phyloP scores from a whole-genome alignment of 1,140 invertebrate species.

The Meloidogyne chitwoodi region DNA sequence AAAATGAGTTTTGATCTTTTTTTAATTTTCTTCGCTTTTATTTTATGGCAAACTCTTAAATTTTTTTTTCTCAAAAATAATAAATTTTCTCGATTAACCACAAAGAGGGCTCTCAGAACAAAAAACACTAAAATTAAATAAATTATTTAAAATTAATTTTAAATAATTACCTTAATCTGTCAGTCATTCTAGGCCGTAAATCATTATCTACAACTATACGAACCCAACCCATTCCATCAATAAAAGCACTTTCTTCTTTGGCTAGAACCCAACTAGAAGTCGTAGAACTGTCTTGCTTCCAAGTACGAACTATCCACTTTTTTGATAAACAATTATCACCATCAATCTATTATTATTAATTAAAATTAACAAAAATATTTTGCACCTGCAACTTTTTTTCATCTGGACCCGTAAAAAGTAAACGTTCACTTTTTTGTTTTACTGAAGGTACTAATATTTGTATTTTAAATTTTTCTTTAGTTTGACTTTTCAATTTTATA shows the following conservation, averaged over 20 bases:
- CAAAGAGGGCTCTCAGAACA: slow-evolving; percentile 23
- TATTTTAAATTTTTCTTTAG: slow-evolving; percentile 27
- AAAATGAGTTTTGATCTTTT: no score
- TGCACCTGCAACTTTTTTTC: slow-evolving; percentile 33
- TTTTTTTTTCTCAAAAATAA: no score
- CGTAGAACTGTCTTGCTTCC: neutral
- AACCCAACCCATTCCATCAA: slow-evolving; percentile 23
- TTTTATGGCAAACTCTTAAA: no score
- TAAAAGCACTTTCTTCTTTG: slow-evolving; percentile 3
- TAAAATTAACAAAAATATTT: neutral
- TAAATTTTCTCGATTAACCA: neutral
- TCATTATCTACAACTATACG: slow-evolving; percentile 28
- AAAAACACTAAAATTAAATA: slow-evolving; percentile 6
- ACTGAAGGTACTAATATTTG: slow-evolving; percentile 21
- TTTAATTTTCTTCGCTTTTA: no score
- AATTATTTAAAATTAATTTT: neutral
- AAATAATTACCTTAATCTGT: neutral
- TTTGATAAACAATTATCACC: slow-evolving; percentile 23
- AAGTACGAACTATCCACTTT: slow-evolving; percentile 25
- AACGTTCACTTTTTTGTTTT: slow-evolving; percentile 16
- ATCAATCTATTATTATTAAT: slow-evolving; percentile 21
- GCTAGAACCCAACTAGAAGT: slow-evolving; percentile 11
- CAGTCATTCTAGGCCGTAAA: slow-evolving; percentile 20
- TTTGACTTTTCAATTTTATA: slow-evolving; percentile 31
- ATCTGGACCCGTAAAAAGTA: slow-evolving; percentile 22